These are phyloP conservation scores for Sebastes diaconus DNA, from an alignment of 2,797 vertebrate genomes.

Conservation along the genomic window DNA sequence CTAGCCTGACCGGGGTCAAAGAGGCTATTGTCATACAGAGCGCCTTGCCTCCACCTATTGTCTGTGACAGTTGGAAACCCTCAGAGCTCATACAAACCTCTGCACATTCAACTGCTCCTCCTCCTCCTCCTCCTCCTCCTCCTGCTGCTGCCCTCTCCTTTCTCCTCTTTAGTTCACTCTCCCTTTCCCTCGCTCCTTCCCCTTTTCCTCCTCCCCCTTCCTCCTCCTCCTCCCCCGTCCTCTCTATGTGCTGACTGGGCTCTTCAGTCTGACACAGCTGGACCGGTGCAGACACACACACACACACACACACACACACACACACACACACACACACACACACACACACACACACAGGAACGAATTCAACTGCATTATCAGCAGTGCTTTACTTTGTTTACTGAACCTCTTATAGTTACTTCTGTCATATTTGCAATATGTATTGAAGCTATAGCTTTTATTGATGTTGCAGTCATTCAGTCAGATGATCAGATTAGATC, in stretches of 20 bases:
- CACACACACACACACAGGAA: constrained; percentile 13
- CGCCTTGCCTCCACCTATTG: constrained; percentile 74
- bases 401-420: rapidly evolving
- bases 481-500: constrained; percentile 39
- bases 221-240: background rate
- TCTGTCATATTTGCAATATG: background rate
- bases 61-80: constrained; percentile 73
- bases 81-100: constrained; percentile 71
- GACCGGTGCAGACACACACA: constrained; percentile 22
- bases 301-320: constrained; percentile 17
- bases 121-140: constrained; percentile 40
- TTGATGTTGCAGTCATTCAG: background rate
- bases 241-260: constrained; percentile 54
- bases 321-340: constrained; percentile 21
- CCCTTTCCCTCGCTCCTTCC: constrained; percentile 26
- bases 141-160: constrained; percentile 42
- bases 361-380: background rate
- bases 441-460: background rate
- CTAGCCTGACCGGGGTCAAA: constrained; percentile 74
- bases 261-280: constrained; percentile 57
- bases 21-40: constrained; percentile 82
- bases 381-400: background rate
- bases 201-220: background rate
- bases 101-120: constrained; percentile 64
- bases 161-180: constrained; percentile 62